Conservation (phyloP, 2,888 invertebrate species). For the Oxystoma pomonae region DNA sequence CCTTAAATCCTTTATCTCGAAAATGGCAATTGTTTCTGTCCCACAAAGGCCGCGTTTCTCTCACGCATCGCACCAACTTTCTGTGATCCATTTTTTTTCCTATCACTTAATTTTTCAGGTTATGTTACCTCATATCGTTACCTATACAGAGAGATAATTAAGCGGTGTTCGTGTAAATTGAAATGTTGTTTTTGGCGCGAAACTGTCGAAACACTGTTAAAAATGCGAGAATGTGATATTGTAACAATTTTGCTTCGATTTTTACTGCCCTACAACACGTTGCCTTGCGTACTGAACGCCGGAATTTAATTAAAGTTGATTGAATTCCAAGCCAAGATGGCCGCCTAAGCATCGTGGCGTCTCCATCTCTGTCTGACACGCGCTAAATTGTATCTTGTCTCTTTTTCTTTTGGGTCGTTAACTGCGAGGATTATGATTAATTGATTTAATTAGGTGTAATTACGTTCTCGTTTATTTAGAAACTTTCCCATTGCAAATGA, state of each 20-base stretch:
- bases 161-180: too few species aligned
- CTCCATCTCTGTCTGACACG: neutral
- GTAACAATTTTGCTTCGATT: too few species aligned
- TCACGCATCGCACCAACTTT: neutral
- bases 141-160: too few species aligned
- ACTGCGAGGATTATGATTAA: neutral
- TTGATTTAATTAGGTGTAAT: neutral
- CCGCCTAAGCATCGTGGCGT: neutral
- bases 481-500: neutral
- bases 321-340: neutral
- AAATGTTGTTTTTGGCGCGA: too few species aligned
- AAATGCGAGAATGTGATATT: too few species aligned
- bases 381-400: neutral
- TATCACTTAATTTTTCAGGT: conserved; percentile 28
- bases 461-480: neutral
- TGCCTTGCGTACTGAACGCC: neutral
- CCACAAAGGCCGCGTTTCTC: conserved; percentile 26
- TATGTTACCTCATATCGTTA: conserved; percentile 15
- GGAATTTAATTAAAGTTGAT: conserved; percentile 1
- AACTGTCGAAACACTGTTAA: too few species aligned
- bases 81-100: conserved; percentile 3
- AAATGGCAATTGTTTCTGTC: conserved; percentile 33
- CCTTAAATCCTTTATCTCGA: conserved; percentile 33
- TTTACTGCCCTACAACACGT: too few species aligned
- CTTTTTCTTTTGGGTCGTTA: neutral